Base-by-base conservation (phyloP, 1,140 invertebrate genomes). In the Aethina tumida region DNA sequence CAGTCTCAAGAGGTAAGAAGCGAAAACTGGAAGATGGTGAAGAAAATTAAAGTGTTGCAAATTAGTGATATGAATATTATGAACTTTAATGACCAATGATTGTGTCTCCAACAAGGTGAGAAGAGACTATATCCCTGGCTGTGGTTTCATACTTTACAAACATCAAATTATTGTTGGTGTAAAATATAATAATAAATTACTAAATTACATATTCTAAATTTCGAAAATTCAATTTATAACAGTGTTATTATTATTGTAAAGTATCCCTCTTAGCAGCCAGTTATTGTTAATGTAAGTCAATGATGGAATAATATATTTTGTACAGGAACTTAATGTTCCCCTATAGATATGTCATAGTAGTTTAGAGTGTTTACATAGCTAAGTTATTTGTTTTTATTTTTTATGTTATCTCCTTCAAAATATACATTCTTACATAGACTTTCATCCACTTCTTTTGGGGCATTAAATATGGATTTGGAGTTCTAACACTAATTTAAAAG, bases 11-110 rank as follows among this genome's bases (percentile, higher is more conserved):
- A 65, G 78, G 78, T 35, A 79, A 79, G 58, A 81, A 81, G 56
- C 73, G 78, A 71, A 81, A 81, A 70, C 68, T 74, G 52, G 78
- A 81, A 51, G 73, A 74, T 13, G 67, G 59, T 20, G 67, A 64
- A 28, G 55, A 62, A 58, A 59, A 47, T 40, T 49, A 50, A 44
- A 35, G 37, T 41, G 16, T 38, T 41, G 21, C 29, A 41, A 14
- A 26, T 18, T 50, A 53, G 47, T 53, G 50, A 53, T 49, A 46
- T 44, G 38, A 45, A 50, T 35, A 37, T 35, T 35, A 34, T 48
- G 38, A 37, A 35, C 28, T 35, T 45, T 49, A 45, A 34, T 42
- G 49, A 52, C 49, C 48, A 53, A 53, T 48, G 39, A 49, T 38
- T 42, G 45, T 53, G 49, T 48, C 48, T 53, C 48, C 45, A 46